A percentile compares a stretch with the other conserved stretches of the same genome.
These are phyloP conservation scores for Tetragonula clypearis DNA, from an alignment of 1,140 invertebrate species.

Conservation along the genomic window DNA sequence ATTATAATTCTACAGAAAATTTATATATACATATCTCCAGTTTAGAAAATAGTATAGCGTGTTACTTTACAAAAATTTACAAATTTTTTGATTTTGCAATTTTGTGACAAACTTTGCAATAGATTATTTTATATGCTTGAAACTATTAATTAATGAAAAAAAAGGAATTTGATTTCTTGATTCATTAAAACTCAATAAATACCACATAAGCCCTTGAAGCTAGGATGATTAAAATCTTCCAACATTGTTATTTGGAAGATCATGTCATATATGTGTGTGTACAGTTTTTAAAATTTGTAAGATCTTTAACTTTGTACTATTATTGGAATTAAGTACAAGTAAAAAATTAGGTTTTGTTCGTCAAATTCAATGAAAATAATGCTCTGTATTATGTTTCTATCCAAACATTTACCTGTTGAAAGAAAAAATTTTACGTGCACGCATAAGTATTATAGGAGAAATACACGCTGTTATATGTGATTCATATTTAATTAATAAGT, in stretches of 20 bases:
- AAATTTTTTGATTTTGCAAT: background rate
- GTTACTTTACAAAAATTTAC: slow-evolving; percentile 2
- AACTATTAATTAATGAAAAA: slow-evolving; percentile 3
- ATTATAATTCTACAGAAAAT: too few relatives aligned
- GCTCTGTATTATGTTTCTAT: background rate
- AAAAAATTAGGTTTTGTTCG: slow-evolving; percentile 11
- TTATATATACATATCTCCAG: too few relatives aligned
- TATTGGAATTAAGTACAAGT: background rate
- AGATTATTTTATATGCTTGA: background rate
- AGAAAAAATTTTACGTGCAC: slow-evolving; percentile 26
- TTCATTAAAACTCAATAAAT: background rate
- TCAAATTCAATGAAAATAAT: slow-evolving; percentile 10
- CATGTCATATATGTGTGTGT: background rate
- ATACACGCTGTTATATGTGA: slow-evolving; percentile 57
- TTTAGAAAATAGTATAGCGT: background rate
- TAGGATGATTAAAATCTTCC: background rate
- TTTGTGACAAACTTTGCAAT: background rate
- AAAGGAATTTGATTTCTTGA: background rate
- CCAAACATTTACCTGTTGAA: background rate
- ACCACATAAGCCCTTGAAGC: background rate
- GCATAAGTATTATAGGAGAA: slow-evolving; percentile 39
- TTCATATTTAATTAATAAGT: slow-evolving; percentile 69
- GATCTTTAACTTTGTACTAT: background rate
- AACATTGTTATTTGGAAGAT: background rate
- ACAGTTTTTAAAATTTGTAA: background rate